Percentiles rank a stretch among this genome's conserved stretches.
These are phyloP conservation scores for Eurosta solidaginis DNA, from an alignment of 1,140 invertebrate species.

Conservation along the genomic window DNA sequence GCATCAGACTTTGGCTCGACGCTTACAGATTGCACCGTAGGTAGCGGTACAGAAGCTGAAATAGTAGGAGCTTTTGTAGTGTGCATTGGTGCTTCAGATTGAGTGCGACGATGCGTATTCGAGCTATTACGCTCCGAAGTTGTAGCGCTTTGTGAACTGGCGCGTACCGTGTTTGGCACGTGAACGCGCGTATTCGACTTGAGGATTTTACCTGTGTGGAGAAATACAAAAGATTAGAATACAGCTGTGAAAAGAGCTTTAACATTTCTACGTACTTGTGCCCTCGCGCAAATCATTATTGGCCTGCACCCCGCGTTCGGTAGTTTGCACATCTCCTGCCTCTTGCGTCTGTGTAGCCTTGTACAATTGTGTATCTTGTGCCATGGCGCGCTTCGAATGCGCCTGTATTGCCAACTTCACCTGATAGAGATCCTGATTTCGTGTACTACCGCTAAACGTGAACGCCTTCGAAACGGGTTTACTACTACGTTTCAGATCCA, in stretches of 20 bases:
- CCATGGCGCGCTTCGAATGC: slow-evolving; percentile 56
- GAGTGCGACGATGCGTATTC: slow-evolving; percentile 47
- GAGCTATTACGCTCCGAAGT: slow-evolving; percentile 40
- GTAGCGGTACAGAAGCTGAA: not conserved
- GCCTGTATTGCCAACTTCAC: slow-evolving; percentile 67
- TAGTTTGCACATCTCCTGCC: slow-evolving; percentile 44
- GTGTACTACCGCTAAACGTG: slow-evolving; percentile 52
- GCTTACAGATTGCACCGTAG: slow-evolving; percentile 33
- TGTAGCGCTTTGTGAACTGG: slow-evolving; percentile 43
- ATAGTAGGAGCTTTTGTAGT: slow-evolving; percentile 34
- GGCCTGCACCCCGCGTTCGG: slow-evolving; percentile 52
- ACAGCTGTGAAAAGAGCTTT: not conserved
- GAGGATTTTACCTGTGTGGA: slow-evolving; percentile 32
- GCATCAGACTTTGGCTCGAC: slow-evolving; percentile 33
- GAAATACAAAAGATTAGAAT: slow-evolving; percentile 4
- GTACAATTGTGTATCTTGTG: slow-evolving; percentile 50
- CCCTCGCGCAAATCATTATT: slow-evolving; percentile 50
- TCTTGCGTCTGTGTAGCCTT: slow-evolving; percentile 54
- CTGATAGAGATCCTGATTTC: slow-evolving; percentile 64
- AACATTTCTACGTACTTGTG: slow-evolving; percentile 31
- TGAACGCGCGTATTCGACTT: slow-evolving; percentile 50
- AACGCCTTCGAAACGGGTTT: slow-evolving; percentile 51
- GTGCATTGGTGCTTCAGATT: slow-evolving; percentile 49
- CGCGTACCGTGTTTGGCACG: slow-evolving; percentile 47
- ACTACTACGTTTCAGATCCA: slow-evolving; percentile 48